Evolutionary conservation across 30 jellyfish, hydroid and myxozoan species (phyloP).

Genomic region (Phacellophora camtschatica): DNA sequence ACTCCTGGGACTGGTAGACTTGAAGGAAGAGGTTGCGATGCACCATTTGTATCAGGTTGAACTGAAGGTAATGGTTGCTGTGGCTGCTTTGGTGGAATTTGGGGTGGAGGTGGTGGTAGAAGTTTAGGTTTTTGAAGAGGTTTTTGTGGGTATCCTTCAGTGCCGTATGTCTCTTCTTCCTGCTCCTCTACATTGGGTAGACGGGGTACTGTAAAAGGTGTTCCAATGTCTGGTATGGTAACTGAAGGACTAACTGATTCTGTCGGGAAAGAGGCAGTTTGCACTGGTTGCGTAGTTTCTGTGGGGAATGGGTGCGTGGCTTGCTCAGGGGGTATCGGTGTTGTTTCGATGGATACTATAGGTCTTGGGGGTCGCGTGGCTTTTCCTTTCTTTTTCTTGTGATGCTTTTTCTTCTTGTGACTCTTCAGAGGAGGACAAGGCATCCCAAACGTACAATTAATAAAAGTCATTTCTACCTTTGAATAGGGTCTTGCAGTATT

Average conservation of each 20-base stretch:
- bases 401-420: background rate
- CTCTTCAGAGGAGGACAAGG: conserved; percentile 40
- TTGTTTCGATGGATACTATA: background rate
- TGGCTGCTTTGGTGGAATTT: background rate
- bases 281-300: background rate
- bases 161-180: conserved; percentile 48
- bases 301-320: background rate
- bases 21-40: background rate
- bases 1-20: background rate
- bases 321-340: background rate
- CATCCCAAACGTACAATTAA: conserved; percentile 56
- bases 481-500: conserved; percentile 15
- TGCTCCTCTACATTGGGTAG: conserved; percentile 13
- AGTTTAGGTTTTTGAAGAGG: background rate
- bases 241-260: conserved; percentile 12
- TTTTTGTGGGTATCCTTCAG: background rate
- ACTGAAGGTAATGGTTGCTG: background rate
- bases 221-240: conserved; percentile 46
- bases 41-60: background rate
- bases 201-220: conserved; percentile 65
- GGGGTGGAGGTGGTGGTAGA: background rate
- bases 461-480: conserved; percentile 33
- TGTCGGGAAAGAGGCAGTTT: conserved; percentile 1
- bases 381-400: background rate
- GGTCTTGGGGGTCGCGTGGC: conserved; percentile 2